Base-by-base conservation (phyloP, 2,113 vertebrate species). In the Crotalus helleri region DNA sequence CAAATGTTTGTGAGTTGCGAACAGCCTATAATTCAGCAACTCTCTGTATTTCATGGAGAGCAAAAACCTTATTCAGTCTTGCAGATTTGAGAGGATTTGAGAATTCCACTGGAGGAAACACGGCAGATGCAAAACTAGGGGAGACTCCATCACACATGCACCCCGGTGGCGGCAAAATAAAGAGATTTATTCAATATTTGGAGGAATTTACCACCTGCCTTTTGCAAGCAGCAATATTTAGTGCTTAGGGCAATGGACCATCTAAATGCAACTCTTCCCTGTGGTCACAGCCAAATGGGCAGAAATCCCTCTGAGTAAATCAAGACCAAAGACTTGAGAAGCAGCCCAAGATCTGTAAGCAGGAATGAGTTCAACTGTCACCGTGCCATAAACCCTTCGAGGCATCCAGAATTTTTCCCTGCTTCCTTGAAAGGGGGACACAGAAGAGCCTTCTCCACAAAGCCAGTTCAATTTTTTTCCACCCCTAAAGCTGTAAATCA, bases 161-260 rank as follows among this genome's bases (percentile, higher is more conserved):
- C 1, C 12, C 12, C 87, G 90, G 90, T 87, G 87, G 23, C 33
- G 69, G 15, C 26, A 51, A 90, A 92, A 90, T 23, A 91, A 85
- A 94, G 39, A 85, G 74, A 91, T 94, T 95, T 96, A 90, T 89
- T 85, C 33, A 92, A 33, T 69, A 64, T 81, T 91, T 33, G 53
- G n/a, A 93, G 39, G 64, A 92, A 55, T 11, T 51, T 51, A 51
- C 85, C 89, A 91, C 90, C 90, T 95, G 53, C 58, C 61, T 89
- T n/a, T 92, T 89, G n/a, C 44, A 85, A 51, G 29, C 44, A 26
- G 81, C 1, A 91, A n/a, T 88, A 92, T 95, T 93, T 91, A 33
- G n/a, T 57, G 89, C 89, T 57, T 87, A 33, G 87, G 87, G 53
- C 88, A 54, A 59, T 46, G 17, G 89, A 61, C 69, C 46, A 26